Evolutionary conservation across 2,797 vertebrate genomes (phyloP).

Genomic region (Acrocephalus scirpaceus): DNA sequence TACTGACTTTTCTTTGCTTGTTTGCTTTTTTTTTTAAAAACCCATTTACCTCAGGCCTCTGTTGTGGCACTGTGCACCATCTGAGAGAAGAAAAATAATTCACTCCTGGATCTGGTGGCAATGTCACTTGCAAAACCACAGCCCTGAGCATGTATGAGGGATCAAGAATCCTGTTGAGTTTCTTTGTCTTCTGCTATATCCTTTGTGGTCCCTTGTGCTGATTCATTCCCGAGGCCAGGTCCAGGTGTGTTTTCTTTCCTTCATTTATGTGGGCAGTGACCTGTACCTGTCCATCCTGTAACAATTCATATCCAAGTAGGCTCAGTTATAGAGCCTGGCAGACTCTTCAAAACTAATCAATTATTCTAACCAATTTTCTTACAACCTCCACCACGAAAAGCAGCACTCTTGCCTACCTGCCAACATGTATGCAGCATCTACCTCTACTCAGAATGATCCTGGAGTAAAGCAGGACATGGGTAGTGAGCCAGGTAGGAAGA

Average conservation of each 20-base stretch:
- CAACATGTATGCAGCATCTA: not conserved
- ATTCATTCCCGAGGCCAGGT: not conserved
- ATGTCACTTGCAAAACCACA: not conserved
- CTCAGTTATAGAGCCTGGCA: not conserved
- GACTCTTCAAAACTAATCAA: not conserved
- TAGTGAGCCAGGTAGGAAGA: not conserved
- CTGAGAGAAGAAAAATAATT: not conserved
- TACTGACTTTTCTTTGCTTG: not conserved
- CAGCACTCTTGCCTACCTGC: not conserved
- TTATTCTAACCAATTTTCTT: not conserved
- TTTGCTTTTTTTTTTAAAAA: not conserved
- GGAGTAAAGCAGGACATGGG: not conserved
- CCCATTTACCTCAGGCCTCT: not conserved
- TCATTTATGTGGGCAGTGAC: not conserved
- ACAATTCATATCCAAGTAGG: rapidly evolving
- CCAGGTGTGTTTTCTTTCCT: not conserved
- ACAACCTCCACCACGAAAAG: not conserved
- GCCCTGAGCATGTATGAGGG: not conserved
- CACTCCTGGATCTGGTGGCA: not conserved
- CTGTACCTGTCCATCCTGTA: not conserved
- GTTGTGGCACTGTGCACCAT: not conserved
- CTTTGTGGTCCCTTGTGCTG: not conserved
- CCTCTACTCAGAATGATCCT: not conserved
- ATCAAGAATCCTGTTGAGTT: not conserved
- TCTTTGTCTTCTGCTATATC: not conserved